Conservation (phyloP, 2,888 invertebrate species). For the Tetanocera ferruginea region DNA sequence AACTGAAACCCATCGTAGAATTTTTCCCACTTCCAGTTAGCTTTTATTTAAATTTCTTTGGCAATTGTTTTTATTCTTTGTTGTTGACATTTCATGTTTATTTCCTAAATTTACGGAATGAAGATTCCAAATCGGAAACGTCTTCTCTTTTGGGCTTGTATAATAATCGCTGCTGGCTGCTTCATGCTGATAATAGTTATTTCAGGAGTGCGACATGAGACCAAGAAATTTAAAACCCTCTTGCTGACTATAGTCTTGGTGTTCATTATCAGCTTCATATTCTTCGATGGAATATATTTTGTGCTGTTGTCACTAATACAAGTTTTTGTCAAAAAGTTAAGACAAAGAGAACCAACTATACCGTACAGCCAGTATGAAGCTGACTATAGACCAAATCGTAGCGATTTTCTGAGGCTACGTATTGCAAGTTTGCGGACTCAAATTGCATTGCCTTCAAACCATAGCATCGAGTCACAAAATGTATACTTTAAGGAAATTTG, state of each 20-base stretch:
- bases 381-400: constrained; percentile 36
- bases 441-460: constrained; percentile 49
- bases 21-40: no score
- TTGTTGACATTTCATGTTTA: neutral
- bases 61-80: neutral
- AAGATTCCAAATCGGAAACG: neutral
- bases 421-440: constrained; percentile 53
- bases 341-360: neutral
- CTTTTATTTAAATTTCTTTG: neutral
- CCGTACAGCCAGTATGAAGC: neutral
- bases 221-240: constrained; percentile 51
- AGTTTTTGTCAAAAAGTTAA: constrained; percentile 16
- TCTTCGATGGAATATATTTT: constrained; percentile 55
- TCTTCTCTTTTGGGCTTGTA: constrained; percentile 24
- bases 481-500: constrained; percentile 54
- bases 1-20: neutral
- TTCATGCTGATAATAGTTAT: constrained; percentile 23
- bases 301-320: constrained; percentile 44
- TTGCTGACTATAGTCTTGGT: constrained; percentile 50
- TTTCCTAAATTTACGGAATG: neutral
- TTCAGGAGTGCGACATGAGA: constrained; percentile 54
- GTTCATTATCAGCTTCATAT: constrained; percentile 50
- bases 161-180: neutral
- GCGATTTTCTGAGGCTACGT: constrained; percentile 52
- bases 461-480: constrained; percentile 57